Evolutionary conservation across 2,888 invertebrate genomes (phyloP).

Genomic region (Apodemia mormo): DNA sequence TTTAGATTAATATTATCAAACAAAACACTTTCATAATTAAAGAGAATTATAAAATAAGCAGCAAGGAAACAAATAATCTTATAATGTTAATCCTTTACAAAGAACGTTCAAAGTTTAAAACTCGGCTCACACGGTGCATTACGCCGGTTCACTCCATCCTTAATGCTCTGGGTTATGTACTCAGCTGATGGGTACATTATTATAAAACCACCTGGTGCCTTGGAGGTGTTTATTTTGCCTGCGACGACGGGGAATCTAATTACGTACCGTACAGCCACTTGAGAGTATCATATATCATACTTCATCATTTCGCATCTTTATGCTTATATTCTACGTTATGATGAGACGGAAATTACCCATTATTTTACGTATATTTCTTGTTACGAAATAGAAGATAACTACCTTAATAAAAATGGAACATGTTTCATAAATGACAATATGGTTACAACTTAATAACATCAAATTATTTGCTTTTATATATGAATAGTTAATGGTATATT

Average conservation of each 20-base stretch:
- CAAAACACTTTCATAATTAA: neutral
- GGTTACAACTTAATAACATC: no score
- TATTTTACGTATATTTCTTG: slow-evolving; percentile 3
- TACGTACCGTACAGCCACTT: slow-evolving; percentile 35
- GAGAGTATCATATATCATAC: slow-evolving; percentile 54
- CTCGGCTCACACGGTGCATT: slow-evolving; percentile 26
- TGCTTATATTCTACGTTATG: slow-evolving; percentile 19
- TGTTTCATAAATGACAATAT: no score
- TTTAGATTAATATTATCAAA: no score
- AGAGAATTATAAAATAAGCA: neutral
- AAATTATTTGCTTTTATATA: no score
- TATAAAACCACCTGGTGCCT: slow-evolving; percentile 52
- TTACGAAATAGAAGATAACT: neutral
- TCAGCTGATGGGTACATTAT: slow-evolving; percentile 38
- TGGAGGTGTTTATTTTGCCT: slow-evolving; percentile 47
- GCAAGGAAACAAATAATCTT: neutral
- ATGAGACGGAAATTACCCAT: slow-evolving; percentile 1
- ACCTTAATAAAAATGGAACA: no score
- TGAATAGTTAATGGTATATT: no score
- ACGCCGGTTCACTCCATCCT: slow-evolving; percentile 24
- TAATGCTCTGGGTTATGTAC: slow-evolving; percentile 34
- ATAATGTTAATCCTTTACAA: slow-evolving; percentile 15
- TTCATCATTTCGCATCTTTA: slow-evolving; percentile 48
- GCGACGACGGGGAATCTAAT: slow-evolving; percentile 36
- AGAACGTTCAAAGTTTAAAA: slow-evolving; percentile 19